phyloP scores from a whole-genome alignment of 2,797 vertebrate genomes.

The Manis javanica region DNA sequence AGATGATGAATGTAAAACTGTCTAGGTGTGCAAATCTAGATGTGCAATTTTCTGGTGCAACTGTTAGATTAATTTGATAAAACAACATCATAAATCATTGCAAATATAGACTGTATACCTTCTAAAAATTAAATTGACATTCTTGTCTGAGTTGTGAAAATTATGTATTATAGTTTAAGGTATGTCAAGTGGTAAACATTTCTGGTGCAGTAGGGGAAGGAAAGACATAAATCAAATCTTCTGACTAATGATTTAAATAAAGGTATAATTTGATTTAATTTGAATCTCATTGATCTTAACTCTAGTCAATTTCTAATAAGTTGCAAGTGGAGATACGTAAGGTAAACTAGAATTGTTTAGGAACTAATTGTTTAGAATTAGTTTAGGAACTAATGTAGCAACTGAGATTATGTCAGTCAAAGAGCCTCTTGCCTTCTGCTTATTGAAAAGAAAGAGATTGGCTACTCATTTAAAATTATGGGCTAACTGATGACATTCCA shows the following conservation, averaged over 20 bases:
- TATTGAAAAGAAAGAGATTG: not conserved
- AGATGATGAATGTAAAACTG: conserved; percentile 60
- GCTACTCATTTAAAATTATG: not conserved
- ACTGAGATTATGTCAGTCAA: not conserved
- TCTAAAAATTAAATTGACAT: conserved; percentile 64
- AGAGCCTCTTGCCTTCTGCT: not conserved
- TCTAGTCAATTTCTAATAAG: conserved; percentile 55
- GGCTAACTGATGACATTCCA: not conserved
- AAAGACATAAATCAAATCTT: conserved; percentile 68
- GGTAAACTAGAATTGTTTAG: conserved; percentile 11
- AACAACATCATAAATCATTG: conserved; percentile 69
- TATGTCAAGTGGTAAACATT: conserved; percentile 31
- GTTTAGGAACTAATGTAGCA: not conserved
- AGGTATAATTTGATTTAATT: conserved; percentile 64
- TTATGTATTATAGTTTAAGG: conserved; percentile 53
- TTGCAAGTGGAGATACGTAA: not conserved
- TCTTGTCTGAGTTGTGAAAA: conserved; percentile 67
- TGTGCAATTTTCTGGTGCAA: conserved; percentile 42
- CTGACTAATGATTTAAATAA: conserved; percentile 68
- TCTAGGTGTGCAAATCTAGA: conserved; percentile 35
- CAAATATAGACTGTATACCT: conserved; percentile 16
- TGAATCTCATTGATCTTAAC: conserved; percentile 62
- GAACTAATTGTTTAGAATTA: not conserved
- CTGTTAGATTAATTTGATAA: conserved; percentile 67
- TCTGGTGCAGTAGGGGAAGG: not conserved